Evolutionary conservation across 64 coral and sea anemone species (phyloP), one percentile per base, ranked within the genome.

Genomic region (Hydrozoanthus tunicans): DNA sequence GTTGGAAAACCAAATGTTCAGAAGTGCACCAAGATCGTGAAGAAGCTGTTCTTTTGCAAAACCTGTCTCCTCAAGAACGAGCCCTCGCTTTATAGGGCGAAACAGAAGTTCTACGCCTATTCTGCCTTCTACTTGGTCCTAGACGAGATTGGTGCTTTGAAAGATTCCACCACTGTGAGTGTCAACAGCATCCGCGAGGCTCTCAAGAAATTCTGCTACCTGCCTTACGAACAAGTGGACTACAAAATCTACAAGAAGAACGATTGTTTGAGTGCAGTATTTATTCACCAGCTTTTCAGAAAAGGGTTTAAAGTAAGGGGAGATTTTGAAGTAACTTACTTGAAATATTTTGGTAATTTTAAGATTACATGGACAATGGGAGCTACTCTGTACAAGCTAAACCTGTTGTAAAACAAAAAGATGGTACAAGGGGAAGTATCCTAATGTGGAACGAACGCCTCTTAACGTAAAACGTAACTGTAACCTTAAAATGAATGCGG

Each of bases 351-450:
- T 20, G 8, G 81, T 59, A 83, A 75, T 6, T 81, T 89, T 71
- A n/a, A 79, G 84, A 51, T 93, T 53, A 78, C 66, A 9, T 93
- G 92, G 92, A 81, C 67, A 58, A 64, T 93, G 5, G 92, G 92
- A 11, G 74, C 92, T 12, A 54, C 81, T 54, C 53, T 93, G 77
- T 93, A 80, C 62, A 93, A 81, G 10, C 58, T 78, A 10, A 67
- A 89, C n/a, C 64, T 89, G 5, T 25, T 43, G 32, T 43, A 43
- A 43, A 43, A 43, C 32, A 43, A 43, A 43, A 43, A 43, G 32
- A 43, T 43, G 0, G 32, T 43, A 43, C 32, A 43, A 43, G 2
- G 32, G 32, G 32, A 43, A 43, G 32, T 43, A 43, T 43, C 0
- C 32, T 43, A 43, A 43, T 43, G 32, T 43, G 32, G 32, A 43